These are phyloP conservation scores for Sarcophaga variegata DNA, from an alignment of 2,888 invertebrate genomes.

Conservation along the genomic window DNA sequence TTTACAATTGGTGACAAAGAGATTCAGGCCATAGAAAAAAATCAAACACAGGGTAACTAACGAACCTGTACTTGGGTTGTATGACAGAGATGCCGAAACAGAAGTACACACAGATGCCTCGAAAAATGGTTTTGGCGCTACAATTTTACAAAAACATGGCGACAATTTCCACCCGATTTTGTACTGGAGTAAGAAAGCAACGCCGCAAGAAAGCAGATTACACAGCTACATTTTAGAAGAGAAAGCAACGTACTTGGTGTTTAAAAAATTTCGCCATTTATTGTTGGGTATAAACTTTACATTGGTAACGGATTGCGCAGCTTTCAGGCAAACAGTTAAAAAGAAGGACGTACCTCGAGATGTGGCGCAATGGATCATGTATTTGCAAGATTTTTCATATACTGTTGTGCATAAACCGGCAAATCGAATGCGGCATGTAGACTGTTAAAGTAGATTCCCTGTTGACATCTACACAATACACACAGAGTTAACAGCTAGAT, in stretches of 20 bases:
- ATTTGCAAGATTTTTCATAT: conserved; percentile 70
- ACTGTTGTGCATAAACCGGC: conserved; percentile 69
- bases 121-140: too few species aligned
- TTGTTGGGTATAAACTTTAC: conserved; percentile 43
- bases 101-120: too few species aligned
- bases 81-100: too few species aligned
- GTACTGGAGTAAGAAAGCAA: conserved; percentile 25
- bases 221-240: conserved; percentile 60
- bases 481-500: background rate
- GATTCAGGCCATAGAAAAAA: conserved; percentile 26
- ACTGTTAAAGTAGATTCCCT: conserved; percentile 68
- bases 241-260: conserved; percentile 41
- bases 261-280: conserved; percentile 50
- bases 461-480: background rate
- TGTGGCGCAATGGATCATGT: conserved; percentile 70
- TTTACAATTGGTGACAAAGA: conserved; percentile 56
- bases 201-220: background rate
- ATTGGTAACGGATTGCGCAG: conserved; percentile 48
- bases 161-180: conserved; percentile 55
- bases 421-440: conserved; percentile 69
- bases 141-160: too few species aligned
- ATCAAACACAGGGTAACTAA: conserved; percentile 18
- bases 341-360: conserved; percentile 67
- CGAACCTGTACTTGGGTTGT: conserved; percentile 30
- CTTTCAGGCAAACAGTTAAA: conserved; percentile 64